Percentiles rank a stretch among this genome's conserved stretches.
Conservation (phyloP, 2,113 vertebrate species). For the Riparia riparia region DNA sequence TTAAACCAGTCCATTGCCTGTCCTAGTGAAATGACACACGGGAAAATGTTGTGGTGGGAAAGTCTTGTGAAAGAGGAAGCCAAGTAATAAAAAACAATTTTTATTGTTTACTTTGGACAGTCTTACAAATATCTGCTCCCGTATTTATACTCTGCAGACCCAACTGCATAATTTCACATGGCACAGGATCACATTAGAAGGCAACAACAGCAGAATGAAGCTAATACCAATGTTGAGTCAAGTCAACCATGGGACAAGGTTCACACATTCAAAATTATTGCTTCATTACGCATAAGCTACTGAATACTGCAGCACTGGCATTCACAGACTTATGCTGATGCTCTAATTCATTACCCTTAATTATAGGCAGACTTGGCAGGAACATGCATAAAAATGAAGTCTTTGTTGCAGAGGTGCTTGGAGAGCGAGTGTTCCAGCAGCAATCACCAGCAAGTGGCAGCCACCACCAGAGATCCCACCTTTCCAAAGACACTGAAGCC, state of each 20-base stretch:
- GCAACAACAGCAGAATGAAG: not conserved
- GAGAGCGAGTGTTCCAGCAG: not conserved
- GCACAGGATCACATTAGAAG: not conserved
- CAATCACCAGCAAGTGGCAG: not conserved
- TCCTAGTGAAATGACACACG: fast-evolving
- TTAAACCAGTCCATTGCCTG: not conserved
- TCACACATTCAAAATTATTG: not conserved
- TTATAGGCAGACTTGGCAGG: not conserved
- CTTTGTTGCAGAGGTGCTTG: not conserved
- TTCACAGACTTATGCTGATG: not conserved
- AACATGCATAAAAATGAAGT: not conserved
- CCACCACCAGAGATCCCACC: not conserved
- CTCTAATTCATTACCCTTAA: not conserved
- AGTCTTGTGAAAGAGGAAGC: not conserved
- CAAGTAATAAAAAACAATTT: not conserved
- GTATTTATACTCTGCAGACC: not conserved
- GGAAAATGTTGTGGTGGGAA: not conserved
- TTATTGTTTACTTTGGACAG: not conserved
- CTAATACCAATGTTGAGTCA: not conserved
- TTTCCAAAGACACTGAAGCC: not conserved
- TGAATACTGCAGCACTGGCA: not conserved
- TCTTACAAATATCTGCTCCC: not conserved
- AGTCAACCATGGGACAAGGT: not conserved
- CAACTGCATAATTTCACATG: not conserved
- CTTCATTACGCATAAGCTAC: not conserved